Base-by-base conservation (phyloP, 2,797 vertebrate genomes). In the Chloroceryle amazona region DNA sequence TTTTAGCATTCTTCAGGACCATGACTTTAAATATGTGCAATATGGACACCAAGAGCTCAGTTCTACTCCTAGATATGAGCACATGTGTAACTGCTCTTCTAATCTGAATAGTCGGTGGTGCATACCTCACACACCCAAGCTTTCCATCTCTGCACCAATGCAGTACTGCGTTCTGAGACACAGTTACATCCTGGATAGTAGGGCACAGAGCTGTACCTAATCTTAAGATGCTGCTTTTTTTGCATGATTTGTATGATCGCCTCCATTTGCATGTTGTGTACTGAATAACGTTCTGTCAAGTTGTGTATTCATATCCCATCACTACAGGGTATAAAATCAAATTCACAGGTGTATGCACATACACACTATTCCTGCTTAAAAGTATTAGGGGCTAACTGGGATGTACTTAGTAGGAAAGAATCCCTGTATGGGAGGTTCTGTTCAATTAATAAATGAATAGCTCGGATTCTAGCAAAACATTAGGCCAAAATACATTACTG, bases 191-290 rank as follows among this genome's bases (percentile, higher is more conserved):
- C 42, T 58, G 33, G 16, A 46, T 0, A 44, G 84, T 1, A 65
- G 44, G 33, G 73, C 65, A 49, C 41, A 60, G 44, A 74, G 72
- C 21, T 73, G 55, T 14, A 87, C 81, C 35, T 84, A 35, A 79
- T 80, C 49, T 89, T 85, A 61, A 88, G 91, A 86, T 88, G 92
- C 93, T 92, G 71, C 28, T 14, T 73, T 80, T 44, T 66, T 74
- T 93, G 84, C 57, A 89, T 33, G 78, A 86, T 79, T 93, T 93
- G 74, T 61, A 66, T 37, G 9, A 67, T 26, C 2, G 21, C 84
- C 80, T 95, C 80, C 92, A 92, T 57, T 46, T 90, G 72, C 67
- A 71, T 10, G 57, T 39, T 57, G 58, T 68, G 41, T 65, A 81
- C 44, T 84, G 78, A 47, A 65, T 80, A 95, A 89, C 68, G 44